These are phyloP conservation scores for Watsonalla cultraria DNA, from an alignment of 2,888 invertebrate genomes.

Conservation along the genomic window DNA sequence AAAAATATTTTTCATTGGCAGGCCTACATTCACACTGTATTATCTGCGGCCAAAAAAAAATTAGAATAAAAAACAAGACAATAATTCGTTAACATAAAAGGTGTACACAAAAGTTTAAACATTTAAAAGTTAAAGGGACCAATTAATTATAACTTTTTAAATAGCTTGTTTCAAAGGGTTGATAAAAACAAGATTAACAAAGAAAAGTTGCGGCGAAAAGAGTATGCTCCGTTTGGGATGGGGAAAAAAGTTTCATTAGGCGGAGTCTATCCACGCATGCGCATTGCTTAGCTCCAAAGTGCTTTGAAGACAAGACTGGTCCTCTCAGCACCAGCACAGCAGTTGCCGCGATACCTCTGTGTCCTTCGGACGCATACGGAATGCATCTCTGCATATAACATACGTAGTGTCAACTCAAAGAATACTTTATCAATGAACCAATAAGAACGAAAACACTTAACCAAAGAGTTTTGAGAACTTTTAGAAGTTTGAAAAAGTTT, in stretches of 20 bases:
- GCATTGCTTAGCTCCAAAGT: slow-evolving; percentile 56
- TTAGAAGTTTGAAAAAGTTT: slow-evolving; percentile 25
- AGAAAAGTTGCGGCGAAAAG: slow-evolving; percentile 32
- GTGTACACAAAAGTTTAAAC: not conserved
- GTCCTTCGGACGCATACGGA: slow-evolving; percentile 56
- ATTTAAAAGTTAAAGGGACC: slow-evolving; percentile 7
- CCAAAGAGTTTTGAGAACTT: slow-evolving; percentile 12
- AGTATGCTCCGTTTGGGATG: slow-evolving; percentile 21
- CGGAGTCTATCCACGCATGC: slow-evolving; percentile 57
- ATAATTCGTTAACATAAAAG: not conserved
- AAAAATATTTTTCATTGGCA: too few relatives aligned
- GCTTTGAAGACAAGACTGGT: slow-evolving; percentile 50
- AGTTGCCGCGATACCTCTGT: slow-evolving; percentile 63
- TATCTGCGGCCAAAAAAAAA: not conserved
- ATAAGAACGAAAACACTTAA: slow-evolving; percentile 17
- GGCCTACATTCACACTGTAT: too few relatives aligned
- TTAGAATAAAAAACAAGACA: not conserved
- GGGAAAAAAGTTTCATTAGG: slow-evolving; percentile 61
- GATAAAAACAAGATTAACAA: slow-evolving; percentile 14
- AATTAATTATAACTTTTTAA: slow-evolving; percentile 29
- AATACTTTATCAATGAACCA: slow-evolving; percentile 11
- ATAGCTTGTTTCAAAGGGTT: slow-evolving; percentile 8
- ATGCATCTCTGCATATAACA: slow-evolving; percentile 42
- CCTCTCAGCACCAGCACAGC: slow-evolving; percentile 46
- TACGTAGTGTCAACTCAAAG: slow-evolving; percentile 32